These are phyloP conservation scores for Dolomedes plantarius DNA, from an alignment of 2,888 invertebrate genomes.

Conservation along the genomic window DNA sequence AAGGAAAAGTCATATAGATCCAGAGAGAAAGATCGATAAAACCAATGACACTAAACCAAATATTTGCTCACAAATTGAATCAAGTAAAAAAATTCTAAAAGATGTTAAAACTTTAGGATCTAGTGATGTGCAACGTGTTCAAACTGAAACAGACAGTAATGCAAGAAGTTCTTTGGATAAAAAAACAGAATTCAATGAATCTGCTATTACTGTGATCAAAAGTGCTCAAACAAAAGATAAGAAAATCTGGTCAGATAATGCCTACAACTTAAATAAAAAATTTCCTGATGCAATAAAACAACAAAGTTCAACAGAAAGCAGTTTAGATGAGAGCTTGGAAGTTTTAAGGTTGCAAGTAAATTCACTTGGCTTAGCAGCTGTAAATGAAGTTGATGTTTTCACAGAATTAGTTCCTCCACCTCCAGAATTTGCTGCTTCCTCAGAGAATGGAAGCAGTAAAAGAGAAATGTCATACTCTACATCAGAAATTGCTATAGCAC, in stretches of 20 bases:
- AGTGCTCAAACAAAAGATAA: conserved; percentile 45
- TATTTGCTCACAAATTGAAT: conserved; percentile 26
- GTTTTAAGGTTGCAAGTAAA: conserved; percentile 72
- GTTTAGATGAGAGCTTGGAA: conserved; percentile 62
- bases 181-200: conserved; percentile 19
- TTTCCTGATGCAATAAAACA: conserved; percentile 19
- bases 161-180: conserved; percentile 5
- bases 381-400: conserved; percentile 73
- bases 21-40: conserved; percentile 10
- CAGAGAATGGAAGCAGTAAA: conserved; percentile 23
- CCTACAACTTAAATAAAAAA: conserved; percentile 17
- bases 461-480: conserved; percentile 41
- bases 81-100: conserved; percentile 29
- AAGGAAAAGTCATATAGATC: conserved; percentile 26
- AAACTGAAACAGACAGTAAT: conserved; percentile 19
- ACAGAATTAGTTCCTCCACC: conserved; percentile 75
- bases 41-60: conserved; percentile 18
- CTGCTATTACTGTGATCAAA: conserved; percentile 27
- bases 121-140: conserved; percentile 30
- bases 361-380: conserved; percentile 71
- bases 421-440: conserved; percentile 74
- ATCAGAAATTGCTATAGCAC: conserved; percentile 63
- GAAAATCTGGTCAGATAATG: conserved; percentile 25
- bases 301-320: conserved; percentile 38
- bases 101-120: conserved; percentile 21